Evolutionary conservation across 2,113 vertebrate genomes (phyloP).

Genomic region (Grammomys surdaster): DNA sequence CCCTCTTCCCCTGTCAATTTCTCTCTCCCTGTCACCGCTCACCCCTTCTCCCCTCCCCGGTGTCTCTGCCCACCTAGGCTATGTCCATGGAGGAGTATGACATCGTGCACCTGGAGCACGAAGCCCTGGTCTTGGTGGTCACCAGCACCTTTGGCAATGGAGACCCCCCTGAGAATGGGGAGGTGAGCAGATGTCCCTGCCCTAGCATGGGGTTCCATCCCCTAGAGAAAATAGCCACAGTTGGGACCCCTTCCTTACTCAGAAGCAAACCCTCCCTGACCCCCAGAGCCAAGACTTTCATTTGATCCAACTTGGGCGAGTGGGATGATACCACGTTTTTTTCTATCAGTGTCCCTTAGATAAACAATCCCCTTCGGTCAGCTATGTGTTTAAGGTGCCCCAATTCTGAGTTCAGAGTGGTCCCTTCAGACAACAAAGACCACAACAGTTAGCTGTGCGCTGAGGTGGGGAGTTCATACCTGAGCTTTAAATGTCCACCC

Average conservation of each 20-base stretch:
- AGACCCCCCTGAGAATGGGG: conserved; percentile 97
- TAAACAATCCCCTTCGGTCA: not conserved
- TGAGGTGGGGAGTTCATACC: not conserved
- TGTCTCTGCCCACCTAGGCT: conserved; percentile 85
- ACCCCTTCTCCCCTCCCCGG: not conserved
- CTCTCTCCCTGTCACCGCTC: not conserved
- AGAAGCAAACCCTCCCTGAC: not conserved
- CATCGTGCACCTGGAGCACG: conserved; percentile 95
- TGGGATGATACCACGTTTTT: not conserved
- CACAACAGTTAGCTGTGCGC: not conserved
- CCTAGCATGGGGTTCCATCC: accelerated
- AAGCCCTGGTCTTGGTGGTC: conserved; percentile 95
- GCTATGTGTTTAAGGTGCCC: not conserved
- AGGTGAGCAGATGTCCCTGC: conserved; percentile 87
- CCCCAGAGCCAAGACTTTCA: not conserved
- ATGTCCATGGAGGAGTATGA: conserved; percentile 98
- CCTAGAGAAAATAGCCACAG: accelerated
- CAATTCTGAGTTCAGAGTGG: not conserved
- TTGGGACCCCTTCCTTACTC: not conserved
- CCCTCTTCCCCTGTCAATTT: not conserved
- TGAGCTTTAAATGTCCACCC: not conserved
- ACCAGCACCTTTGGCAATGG: conserved; percentile 98
- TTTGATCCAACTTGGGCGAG: not conserved
- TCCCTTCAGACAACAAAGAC: not conserved
- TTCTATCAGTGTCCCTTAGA: accelerated